A percentile compares a stretch with the other conserved stretches of the same genome.
These are phyloP conservation scores for Bradynema listronoti DNA, from an alignment of 1,140 invertebrate genomes.

Conservation along the genomic window DNA sequence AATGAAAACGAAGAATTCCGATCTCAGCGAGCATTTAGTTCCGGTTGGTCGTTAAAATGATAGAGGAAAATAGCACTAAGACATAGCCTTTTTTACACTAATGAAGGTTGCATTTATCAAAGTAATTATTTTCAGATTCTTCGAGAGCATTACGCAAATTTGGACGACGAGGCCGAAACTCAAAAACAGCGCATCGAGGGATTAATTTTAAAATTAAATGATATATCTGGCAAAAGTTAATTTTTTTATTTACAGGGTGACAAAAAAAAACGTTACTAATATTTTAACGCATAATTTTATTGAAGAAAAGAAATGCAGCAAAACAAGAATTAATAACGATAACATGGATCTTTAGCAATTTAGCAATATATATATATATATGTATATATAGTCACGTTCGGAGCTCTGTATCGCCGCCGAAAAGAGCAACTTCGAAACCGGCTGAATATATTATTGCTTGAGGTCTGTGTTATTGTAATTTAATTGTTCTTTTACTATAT, in stretches of 20 bases:
- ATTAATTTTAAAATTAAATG: slow-evolving; percentile 18
- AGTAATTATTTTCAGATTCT: slow-evolving; percentile 30
- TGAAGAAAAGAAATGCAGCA: too few relatives aligned
- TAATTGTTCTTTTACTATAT: too few relatives aligned
- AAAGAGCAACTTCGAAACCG: too few relatives aligned
- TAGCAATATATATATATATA: too few relatives aligned
- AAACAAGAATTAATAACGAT: too few relatives aligned
- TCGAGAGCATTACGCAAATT: slow-evolving; percentile 31
- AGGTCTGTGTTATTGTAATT: too few relatives aligned
- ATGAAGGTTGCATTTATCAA: neutral
- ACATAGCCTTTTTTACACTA: neutral
- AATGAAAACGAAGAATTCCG: slow-evolving; percentile 43
- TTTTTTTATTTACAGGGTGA: slow-evolving; percentile 11
- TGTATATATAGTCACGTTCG: too few relatives aligned
- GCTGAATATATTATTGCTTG: too few relatives aligned
- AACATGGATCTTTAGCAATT: too few relatives aligned
- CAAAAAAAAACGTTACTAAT: too few relatives aligned
- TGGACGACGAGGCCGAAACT: slow-evolving; percentile 37
- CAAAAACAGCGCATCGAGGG: slow-evolving; percentile 67
- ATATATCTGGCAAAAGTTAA: neutral
- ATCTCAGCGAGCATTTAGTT: slow-evolving; percentile 31
- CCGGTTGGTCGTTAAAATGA: slow-evolving; percentile 23
- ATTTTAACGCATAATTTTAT: too few relatives aligned
- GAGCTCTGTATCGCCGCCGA: too few relatives aligned
- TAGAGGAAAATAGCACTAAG: slow-evolving; percentile 7